phyloP scores from a whole-genome alignment of 2,797 vertebrate species.

The Crenuchus spilurus region DNA sequence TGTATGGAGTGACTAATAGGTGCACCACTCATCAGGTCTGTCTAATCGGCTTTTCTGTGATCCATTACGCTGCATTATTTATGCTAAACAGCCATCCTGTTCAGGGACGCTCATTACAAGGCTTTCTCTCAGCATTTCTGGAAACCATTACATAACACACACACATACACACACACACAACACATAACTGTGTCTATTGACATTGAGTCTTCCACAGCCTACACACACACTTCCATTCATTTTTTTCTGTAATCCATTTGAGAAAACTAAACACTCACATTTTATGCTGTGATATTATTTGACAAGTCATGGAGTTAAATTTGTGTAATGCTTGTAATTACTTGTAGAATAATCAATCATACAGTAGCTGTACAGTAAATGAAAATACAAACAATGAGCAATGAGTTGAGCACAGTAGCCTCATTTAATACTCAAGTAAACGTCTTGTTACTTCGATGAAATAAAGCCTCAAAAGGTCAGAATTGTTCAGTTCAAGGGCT shows the following conservation, averaged over 20 bases:
- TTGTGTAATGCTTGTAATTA: background rate
- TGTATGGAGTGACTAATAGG: slow-evolving; percentile 61
- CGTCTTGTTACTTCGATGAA: too few species aligned
- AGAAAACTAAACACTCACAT: background rate
- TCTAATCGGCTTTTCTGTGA: slow-evolving; percentile 68
- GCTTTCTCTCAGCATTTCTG: slow-evolving; percentile 61
- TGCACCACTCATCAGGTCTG: slow-evolving; percentile 68
- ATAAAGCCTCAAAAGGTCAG: too few species aligned
- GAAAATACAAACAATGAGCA: background rate
- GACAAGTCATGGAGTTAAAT: background rate
- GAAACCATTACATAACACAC: slow-evolving; percentile 61
- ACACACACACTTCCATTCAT: background rate
- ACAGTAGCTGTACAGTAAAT: background rate
- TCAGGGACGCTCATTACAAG: slow-evolving; percentile 63
- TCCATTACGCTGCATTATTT: slow-evolving; percentile 80
- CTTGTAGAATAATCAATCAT: background rate
- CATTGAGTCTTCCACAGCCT: background rate
- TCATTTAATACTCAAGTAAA: too few species aligned
- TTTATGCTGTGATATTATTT: background rate
- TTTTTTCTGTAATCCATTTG: background rate
- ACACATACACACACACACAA: slow-evolving; percentile 43
- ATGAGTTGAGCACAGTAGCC: background rate
- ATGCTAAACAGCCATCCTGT: slow-evolving; percentile 74
- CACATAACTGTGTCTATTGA: slow-evolving; percentile 7
- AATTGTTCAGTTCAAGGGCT: too few species aligned